These are phyloP conservation scores for Hemiscyllium ocellatum DNA, from an alignment of 2,113 vertebrate genomes.

Conservation along the genomic window DNA sequence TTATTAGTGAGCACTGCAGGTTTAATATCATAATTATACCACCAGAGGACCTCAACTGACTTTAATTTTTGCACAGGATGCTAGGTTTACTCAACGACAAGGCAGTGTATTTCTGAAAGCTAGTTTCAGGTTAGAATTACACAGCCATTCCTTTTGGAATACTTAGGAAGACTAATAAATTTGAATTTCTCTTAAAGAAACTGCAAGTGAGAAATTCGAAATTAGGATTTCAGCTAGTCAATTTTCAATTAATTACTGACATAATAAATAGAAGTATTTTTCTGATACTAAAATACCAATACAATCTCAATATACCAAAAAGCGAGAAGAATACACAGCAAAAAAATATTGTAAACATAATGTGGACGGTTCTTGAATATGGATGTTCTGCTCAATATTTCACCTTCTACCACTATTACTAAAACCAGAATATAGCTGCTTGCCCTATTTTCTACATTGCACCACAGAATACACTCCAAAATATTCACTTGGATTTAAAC, in stretches of 20 bases:
- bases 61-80: not conserved
- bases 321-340: too few species aligned
- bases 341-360: too few species aligned
- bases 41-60: slow-evolving; percentile 19
- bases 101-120: not conserved
- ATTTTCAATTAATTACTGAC: too few species aligned
- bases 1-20: not conserved
- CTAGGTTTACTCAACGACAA: not conserved
- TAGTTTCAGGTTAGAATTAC: not conserved
- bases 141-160: not conserved
- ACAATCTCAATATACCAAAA: too few species aligned
- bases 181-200: not conserved
- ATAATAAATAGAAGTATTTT: not conserved
- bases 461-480: too few species aligned
- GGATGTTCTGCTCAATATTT: too few species aligned
- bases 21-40: not conserved
- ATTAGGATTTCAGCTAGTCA: too few species aligned
- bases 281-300: not conserved
- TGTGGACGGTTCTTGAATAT: too few species aligned
- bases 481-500: too few species aligned
- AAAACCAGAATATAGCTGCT: too few species aligned
- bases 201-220: not conserved
- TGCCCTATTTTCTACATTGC: too few species aligned
- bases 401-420: too few species aligned
- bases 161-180: not conserved